Conservation (phyloP, 2,113 vertebrate genomes). For the Hydropotes inermis region DNA sequence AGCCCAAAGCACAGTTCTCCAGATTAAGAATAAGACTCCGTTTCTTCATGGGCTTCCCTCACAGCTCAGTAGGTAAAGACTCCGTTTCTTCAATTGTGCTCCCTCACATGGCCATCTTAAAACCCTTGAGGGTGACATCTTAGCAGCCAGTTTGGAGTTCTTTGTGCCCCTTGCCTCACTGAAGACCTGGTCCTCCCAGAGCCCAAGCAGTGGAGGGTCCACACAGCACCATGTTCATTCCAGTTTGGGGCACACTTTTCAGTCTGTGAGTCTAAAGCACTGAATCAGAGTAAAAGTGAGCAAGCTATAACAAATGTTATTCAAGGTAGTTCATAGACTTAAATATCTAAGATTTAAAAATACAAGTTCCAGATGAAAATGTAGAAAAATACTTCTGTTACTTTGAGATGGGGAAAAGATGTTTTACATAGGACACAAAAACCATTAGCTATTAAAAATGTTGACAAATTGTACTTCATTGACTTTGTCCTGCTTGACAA, state of each 20-base stretch:
- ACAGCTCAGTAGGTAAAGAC: not conserved
- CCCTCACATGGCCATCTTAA: not conserved
- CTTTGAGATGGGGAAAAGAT: not conserved
- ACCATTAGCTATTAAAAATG: not conserved
- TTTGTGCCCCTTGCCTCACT: accelerated
- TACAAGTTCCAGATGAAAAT: not conserved
- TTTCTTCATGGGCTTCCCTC: not conserved
- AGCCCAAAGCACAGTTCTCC: not conserved
- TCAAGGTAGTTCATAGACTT: not conserved
- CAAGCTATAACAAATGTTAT: not conserved
- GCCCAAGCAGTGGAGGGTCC: accelerated
- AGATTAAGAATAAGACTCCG: accelerated
- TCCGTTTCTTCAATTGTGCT: accelerated
- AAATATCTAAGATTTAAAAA: not conserved
- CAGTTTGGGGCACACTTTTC: not conserved
- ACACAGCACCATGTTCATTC: accelerated
- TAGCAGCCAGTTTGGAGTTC: accelerated
- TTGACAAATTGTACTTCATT: not conserved
- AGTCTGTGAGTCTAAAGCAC: not conserved
- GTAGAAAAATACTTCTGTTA: not conserved
- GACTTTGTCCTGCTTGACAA: not conserved
- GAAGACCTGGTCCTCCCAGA: not conserved
- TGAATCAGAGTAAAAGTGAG: not conserved
- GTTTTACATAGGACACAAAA: not conserved
- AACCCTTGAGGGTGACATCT: accelerated